These are phyloP conservation scores for Neocrepidodera transversa DNA, from an alignment of 2,888 invertebrate species.

Conservation along the genomic window DNA sequence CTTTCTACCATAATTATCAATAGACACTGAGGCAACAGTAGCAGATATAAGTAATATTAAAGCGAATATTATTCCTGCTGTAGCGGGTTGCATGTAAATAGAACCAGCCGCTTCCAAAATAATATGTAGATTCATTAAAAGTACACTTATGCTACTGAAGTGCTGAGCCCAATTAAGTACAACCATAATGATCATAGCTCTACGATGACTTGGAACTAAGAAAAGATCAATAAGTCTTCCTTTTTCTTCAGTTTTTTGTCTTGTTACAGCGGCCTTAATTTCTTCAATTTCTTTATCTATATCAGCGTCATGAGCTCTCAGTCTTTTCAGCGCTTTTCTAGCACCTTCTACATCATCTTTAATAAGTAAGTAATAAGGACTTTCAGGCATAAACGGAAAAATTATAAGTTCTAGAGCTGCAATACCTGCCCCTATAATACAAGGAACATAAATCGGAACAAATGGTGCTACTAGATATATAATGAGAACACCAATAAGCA, in stretches of 20 bases:
- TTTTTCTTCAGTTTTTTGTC: conserved; percentile 54
- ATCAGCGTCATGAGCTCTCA: conserved; percentile 46
- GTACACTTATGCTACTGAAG: conserved; percentile 57
- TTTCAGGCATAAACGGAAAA: conserved; percentile 57
- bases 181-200: conserved; percentile 55
- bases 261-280: conserved; percentile 51
- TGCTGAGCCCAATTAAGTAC: conserved; percentile 57
- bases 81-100: conserved; percentile 50
- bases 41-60: conserved; percentile 54
- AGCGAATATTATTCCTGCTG: conserved; percentile 56
- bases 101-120: conserved; percentile 56
- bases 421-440: conserved; percentile 53
- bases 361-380: conserved; percentile 55
- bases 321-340: conserved; percentile 47
- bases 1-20: conserved; percentile 57
- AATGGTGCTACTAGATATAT: conserved; percentile 52
- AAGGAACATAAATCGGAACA: conserved; percentile 52
- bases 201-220: conserved; percentile 53
- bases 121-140: conserved; percentile 58
- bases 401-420: conserved; percentile 50
- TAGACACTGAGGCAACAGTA: conserved; percentile 49
- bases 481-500: conserved; percentile 55
- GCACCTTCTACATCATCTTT: conserved; percentile 51
- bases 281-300: conserved; percentile 54
- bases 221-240: conserved; percentile 55